Percentiles rank a stretch among this genome's conserved stretches.
Conservation (phyloP, 1,140 invertebrate genomes). For the Penaeus indicus region DNA sequence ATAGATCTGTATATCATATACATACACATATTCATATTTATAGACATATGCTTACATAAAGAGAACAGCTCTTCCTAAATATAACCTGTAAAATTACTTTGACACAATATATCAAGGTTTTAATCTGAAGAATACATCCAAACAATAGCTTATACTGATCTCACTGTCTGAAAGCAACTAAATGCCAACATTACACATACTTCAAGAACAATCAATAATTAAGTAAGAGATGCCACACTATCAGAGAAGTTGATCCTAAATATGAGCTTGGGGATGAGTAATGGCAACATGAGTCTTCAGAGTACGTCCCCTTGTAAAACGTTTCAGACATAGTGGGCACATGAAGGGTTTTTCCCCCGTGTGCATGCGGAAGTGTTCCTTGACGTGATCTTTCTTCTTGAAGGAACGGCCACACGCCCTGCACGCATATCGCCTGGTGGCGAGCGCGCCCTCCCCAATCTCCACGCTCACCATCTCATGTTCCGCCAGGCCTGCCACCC, state of each 20-base stretch:
- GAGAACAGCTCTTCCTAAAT: too few species aligned
- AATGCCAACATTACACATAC: not conserved
- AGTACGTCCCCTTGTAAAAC: slow-evolving; percentile 83
- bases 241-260: not conserved
- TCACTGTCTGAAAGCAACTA: not conserved
- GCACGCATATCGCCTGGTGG: slow-evolving; percentile 88
- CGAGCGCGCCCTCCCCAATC: slow-evolving; percentile 34
- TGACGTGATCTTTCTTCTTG: slow-evolving; percentile 99
- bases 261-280: slow-evolving; percentile 35
- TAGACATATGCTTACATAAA: too few species aligned
- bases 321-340: slow-evolving; percentile 97
- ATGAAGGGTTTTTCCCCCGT: slow-evolving; percentile 91
- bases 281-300: slow-evolving; percentile 54
- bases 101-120: too few species aligned
- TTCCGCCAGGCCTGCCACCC: slow-evolving; percentile 21
- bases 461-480: slow-evolving; percentile 47
- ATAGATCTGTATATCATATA: too few species aligned
- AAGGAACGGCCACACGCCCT: slow-evolving; percentile 97
- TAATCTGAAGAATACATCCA: too few species aligned
- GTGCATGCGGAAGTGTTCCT: slow-evolving; percentile 86
- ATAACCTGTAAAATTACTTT: too few species aligned
- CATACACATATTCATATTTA: too few species aligned
- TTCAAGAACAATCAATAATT: too few species aligned
- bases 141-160: too few species aligned
- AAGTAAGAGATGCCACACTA: too few species aligned